Evolutionary conservation across 2,888 invertebrate genomes (phyloP).

Genomic region (Mycalesis mineus): DNA sequence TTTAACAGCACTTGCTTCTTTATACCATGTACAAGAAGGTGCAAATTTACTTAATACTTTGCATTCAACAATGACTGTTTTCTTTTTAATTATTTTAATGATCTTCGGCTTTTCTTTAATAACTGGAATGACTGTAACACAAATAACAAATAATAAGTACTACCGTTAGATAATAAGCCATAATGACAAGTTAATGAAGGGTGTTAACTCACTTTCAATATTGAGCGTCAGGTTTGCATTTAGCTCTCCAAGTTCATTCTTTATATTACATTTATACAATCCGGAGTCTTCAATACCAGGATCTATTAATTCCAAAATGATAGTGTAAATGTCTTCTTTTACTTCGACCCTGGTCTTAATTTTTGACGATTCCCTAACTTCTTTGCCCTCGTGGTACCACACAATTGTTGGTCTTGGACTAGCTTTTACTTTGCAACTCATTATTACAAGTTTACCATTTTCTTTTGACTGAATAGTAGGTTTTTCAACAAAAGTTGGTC

Average conservation of each 20-base stretch:
- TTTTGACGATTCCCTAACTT: slow-evolving; percentile 89
- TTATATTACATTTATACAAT: slow-evolving; percentile 98
- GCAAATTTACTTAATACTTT: slow-evolving; percentile 95
- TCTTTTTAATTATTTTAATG: slow-evolving; percentile 93
- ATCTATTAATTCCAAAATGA: slow-evolving; percentile 91
- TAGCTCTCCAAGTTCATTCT: slow-evolving; percentile 96
- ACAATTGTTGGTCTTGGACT: slow-evolving; percentile 72
- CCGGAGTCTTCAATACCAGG: slow-evolving; percentile 98
- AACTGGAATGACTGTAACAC: slow-evolving; percentile 88
- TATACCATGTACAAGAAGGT: slow-evolving; percentile 96
- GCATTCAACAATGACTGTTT: slow-evolving; percentile 95
- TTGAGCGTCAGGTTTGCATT: slow-evolving; percentile 98
- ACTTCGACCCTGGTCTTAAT: slow-evolving; percentile 88
- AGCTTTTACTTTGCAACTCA: slow-evolving; percentile 75
- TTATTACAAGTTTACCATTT: slow-evolving; percentile 71
- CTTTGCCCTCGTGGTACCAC: slow-evolving; percentile 75
- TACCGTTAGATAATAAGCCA: background rate
- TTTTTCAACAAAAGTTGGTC: slow-evolving; percentile 95
- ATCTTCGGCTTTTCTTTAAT: slow-evolving; percentile 95
- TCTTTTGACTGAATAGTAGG: slow-evolving; percentile 89
- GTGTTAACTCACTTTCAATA: slow-evolving; percentile 91
- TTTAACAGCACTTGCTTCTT: slow-evolving; percentile 87
- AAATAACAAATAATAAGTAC: background rate
- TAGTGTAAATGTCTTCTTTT: slow-evolving; percentile 88
- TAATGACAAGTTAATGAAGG: background rate